These are phyloP conservation scores for Glaucomys volans DNA, from an alignment of 2,113 vertebrate genomes.

Conservation along the genomic window DNA sequence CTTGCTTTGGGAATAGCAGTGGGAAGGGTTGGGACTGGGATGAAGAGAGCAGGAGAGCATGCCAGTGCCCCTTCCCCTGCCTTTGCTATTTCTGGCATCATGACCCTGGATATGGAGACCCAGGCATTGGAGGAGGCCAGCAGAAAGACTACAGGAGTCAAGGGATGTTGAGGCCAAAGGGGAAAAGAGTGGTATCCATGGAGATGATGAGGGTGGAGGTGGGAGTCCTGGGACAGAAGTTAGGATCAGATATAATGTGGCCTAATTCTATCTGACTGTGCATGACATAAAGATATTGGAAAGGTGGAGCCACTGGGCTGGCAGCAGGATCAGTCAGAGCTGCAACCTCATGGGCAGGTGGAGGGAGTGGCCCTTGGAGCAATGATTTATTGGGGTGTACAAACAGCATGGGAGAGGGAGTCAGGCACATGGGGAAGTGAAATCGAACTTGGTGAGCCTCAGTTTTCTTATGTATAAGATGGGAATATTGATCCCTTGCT, in stretches of 20 bases:
- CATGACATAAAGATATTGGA: background rate
- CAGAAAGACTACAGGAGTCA: background rate
- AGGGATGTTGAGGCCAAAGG: background rate
- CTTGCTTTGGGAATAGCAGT: background rate
- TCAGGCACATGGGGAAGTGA: background rate
- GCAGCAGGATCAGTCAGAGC: background rate
- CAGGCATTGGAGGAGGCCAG: background rate
- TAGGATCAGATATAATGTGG: fast-evolving
- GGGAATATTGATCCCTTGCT: background rate
- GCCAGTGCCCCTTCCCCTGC: too few species aligned
- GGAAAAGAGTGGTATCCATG: background rate
- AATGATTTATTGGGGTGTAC: background rate
- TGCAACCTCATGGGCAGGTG: background rate
- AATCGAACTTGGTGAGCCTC: background rate
- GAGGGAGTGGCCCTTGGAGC: background rate
- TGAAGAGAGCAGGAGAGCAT: background rate
- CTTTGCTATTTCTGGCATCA: fast-evolving
- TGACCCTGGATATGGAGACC: background rate
- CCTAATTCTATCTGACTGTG: background rate
- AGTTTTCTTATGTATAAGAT: background rate
- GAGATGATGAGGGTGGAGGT: background rate
- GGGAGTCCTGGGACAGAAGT: background rate
- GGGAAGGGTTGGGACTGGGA: background rate
- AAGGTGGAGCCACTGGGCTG: background rate
- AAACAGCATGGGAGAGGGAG: background rate